Evolutionary conservation across 2,113 vertebrate genomes (phyloP).

Genomic region (Lepidothrix coronata): DNA sequence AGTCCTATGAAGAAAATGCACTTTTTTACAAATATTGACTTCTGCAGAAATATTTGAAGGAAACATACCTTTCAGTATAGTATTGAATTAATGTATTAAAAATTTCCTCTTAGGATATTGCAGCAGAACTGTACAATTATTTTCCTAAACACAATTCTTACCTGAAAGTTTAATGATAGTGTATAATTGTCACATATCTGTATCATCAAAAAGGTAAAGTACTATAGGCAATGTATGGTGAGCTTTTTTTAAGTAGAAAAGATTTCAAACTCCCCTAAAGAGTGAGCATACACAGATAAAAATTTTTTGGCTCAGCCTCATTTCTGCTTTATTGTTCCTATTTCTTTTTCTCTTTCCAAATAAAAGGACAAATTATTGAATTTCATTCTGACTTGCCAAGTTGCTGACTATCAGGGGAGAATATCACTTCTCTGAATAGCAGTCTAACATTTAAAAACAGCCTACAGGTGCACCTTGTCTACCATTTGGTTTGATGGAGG

Average conservation of each 20-base stretch:
- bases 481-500: background rate
- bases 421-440: background rate
- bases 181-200: background rate
- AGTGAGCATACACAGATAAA: background rate
- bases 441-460: constrained; percentile 24
- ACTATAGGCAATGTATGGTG: background rate
- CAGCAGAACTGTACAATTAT: background rate
- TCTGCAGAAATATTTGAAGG: background rate
- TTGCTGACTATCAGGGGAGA: background rate
- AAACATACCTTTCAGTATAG: background rate
- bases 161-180: background rate
- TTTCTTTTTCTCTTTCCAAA: background rate
- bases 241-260: background rate
- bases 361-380: background rate
- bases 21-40: background rate
- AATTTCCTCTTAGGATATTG: background rate
- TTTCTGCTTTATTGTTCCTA: constrained; percentile 1
- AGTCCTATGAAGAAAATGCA: background rate
- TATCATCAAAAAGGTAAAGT: background rate
- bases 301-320: background rate
- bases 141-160: background rate
- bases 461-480: background rate
- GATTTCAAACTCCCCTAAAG: background rate
- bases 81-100: background rate
- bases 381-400: background rate